A percentile compares a stretch with the other conserved stretches of the same genome.
phyloP scores from a whole-genome alignment of 30 jellyfish, hydroid and myxozoan species.

The Chironex yamaguchii region DNA sequence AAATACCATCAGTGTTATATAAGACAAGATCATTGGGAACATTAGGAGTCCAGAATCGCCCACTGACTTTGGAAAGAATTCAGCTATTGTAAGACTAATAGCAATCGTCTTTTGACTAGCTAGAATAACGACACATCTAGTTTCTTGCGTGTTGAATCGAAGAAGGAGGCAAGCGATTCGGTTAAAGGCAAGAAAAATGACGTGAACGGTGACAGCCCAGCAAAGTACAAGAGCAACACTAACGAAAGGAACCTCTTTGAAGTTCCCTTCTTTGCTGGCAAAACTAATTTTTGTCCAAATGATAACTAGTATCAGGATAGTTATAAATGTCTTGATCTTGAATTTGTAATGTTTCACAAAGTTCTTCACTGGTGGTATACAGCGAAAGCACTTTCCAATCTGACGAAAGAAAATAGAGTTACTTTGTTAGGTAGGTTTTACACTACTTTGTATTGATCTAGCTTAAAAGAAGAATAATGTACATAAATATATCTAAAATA shows the following conservation, averaged over 20 bases:
- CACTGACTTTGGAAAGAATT: conserved; percentile 69
- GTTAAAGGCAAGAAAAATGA: conserved; percentile 63
- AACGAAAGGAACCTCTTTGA: conserved; percentile 58
- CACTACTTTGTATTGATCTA: too few species aligned
- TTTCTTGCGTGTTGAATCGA: conserved; percentile 53
- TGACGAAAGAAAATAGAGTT: conserved; percentile 9
- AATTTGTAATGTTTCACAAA: conserved; percentile 63
- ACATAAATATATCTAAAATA: too few species aligned
- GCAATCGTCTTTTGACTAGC: conserved; percentile 94
- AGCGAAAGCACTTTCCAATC: conserved; percentile 94
- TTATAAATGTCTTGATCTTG: conserved; percentile 59
- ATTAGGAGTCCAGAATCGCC: conserved; percentile 92
- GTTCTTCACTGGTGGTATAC: conserved; percentile 46
- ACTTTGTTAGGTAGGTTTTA: too few species aligned
- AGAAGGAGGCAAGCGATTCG: conserved; percentile 62
- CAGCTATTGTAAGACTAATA: conserved; percentile 71
- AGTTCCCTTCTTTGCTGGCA: conserved; percentile 85
- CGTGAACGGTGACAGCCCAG: conserved; percentile 83
- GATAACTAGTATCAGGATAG: conserved; percentile 73
- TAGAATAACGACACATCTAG: conserved; percentile 75
- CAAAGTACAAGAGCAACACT: conserved; percentile 61
- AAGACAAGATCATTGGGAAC: conserved; percentile 74
- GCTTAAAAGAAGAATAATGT: too few species aligned
- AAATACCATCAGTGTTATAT: conserved; percentile 77
- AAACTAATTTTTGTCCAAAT: conserved; percentile 82